Conservation (phyloP, 2,113 vertebrate genomes). For the Columba livia region DNA sequence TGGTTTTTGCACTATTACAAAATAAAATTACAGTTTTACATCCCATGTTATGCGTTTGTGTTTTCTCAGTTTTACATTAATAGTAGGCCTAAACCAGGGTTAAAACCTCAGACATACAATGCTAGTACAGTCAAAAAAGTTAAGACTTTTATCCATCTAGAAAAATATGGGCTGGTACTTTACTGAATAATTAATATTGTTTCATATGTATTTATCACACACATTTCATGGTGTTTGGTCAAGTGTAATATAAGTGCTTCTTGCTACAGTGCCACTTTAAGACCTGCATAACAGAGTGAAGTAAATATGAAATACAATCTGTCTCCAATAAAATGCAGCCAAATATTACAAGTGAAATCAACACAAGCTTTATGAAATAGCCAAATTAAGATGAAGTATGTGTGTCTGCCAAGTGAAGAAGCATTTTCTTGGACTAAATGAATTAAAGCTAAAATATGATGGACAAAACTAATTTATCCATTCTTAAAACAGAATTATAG, state of each 20-base stretch:
- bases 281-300: not conserved
- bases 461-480: not conserved
- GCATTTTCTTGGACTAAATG: slow-evolving; percentile 2
- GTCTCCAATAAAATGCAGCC: slow-evolving; percentile 22
- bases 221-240: not conserved
- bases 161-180: not conserved
- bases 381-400: slow-evolving; percentile 1
- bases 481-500: slow-evolving; percentile 19
- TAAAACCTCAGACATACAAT: not conserved
- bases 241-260: not conserved
- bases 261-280: not conserved
- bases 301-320: slow-evolving; percentile 14
- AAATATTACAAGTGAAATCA: slow-evolving; percentile 33
- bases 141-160: not conserved
- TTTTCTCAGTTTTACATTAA: not conserved
- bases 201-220: not conserved
- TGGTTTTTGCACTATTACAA: not conserved
- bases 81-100: not conserved
- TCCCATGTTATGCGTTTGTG: not conserved
- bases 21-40: not conserved
- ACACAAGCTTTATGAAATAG: slow-evolving; percentile 26
- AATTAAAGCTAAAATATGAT: slow-evolving; percentile 7
- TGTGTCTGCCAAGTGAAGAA: slow-evolving; percentile 22
- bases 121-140: not conserved
- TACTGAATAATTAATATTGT: not conserved